These are phyloP conservation scores for Drosophila elegans DNA, from an alignment of 1,140 invertebrate genomes.

Conservation along the genomic window DNA sequence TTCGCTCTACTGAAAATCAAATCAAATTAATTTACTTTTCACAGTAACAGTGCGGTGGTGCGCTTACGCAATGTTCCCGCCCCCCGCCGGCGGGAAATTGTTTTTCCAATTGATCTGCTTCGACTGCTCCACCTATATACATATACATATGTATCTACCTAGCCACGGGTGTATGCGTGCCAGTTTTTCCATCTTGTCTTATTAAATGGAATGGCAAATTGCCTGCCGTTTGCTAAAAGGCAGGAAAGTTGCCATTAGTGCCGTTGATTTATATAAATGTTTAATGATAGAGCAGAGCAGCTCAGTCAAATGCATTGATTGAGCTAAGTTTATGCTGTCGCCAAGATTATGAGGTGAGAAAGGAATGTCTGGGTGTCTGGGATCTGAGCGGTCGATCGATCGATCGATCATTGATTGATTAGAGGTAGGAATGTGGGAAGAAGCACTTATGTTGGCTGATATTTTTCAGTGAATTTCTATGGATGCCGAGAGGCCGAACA, in stretches of 20 bases:
- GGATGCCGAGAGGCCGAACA: slow-evolving; percentile 33
- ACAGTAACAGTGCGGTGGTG: slow-evolving; percentile 14
- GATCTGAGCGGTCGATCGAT: slow-evolving; percentile 13
- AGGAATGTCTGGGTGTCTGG: slow-evolving; percentile 25
- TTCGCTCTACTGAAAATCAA: slow-evolving; percentile 23
- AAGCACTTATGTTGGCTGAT: slow-evolving; percentile 28
- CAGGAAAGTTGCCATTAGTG: slow-evolving; percentile 71
- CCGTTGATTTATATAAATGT: slow-evolving; percentile 72
- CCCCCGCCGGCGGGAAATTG: slow-evolving; percentile 62
- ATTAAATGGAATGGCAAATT: slow-evolving; percentile 66
- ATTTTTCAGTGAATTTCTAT: slow-evolving; percentile 33
- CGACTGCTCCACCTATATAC: slow-evolving; percentile 19
- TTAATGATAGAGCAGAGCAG: slow-evolving; percentile 46
- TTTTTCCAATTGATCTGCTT: slow-evolving; percentile 63
- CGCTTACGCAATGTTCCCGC: slow-evolving; percentile 70
- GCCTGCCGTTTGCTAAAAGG: slow-evolving; percentile 22
- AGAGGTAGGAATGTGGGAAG: slow-evolving; percentile 33
- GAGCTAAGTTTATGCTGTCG: slow-evolving; percentile 29
- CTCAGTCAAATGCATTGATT: slow-evolving; percentile 41
- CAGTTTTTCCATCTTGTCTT: slow-evolving; percentile 39
- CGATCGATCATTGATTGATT: slow-evolving; percentile 47
- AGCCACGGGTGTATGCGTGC: slow-evolving; percentile 33
- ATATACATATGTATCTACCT: slow-evolving; percentile 3
- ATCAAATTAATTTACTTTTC: slow-evolving; percentile 63
- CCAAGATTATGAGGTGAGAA: slow-evolving; percentile 53